Evolutionary conservation across 2,888 invertebrate genomes (phyloP), one percentile per base, ranked within the genome.

Genomic region (Acrobasis repandana): DNA sequence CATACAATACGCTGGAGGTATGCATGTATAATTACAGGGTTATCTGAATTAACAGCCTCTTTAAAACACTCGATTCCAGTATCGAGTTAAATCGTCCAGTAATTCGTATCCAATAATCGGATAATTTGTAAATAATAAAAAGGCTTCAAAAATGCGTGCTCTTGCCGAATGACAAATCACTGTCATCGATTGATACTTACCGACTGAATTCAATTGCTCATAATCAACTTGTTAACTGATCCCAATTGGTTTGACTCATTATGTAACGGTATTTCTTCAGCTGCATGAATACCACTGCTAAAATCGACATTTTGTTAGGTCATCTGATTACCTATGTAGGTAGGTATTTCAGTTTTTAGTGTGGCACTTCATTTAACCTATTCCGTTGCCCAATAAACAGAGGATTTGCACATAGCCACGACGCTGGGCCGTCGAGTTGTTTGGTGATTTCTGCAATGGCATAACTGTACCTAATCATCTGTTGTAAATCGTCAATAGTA

Each of bases 201-300:
- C 67, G 70, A 76, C 70, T 68, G 79, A 80, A 83, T 61, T 33
- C 47, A 49, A 61, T 83, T 86, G 80, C 84, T 80, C 72, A 80
- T 85, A 83, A 85, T 87, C 81, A 81, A 86, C 79, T 86, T 83
- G 82, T 83, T 82, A 80, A 73, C 68, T 51, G 64, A 68, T 61
- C 61, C 69, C 73, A 74, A 68, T 67, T 75, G 9, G 16, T 47
- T 57, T 47, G 47, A 46, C 28, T 20, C 1, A 11, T 49, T 28
- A 28, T 49, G 49, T 49, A 28, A 15, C 34, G 51, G 8, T 3
- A 50, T 8, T 8, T 28, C 4, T 6, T 28, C 8, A 28, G 2
- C 28, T 6, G 4, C 8, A 8, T 28, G 28, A 28, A 28, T 28
- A 28, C n/a, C n/a, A n/a, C n/a, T n/a, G n/a, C n/a, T n/a, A n/a